Base-by-base conservation (phyloP, 2,888 invertebrate species). In the Amblyjoppa fuscipennis region DNA sequence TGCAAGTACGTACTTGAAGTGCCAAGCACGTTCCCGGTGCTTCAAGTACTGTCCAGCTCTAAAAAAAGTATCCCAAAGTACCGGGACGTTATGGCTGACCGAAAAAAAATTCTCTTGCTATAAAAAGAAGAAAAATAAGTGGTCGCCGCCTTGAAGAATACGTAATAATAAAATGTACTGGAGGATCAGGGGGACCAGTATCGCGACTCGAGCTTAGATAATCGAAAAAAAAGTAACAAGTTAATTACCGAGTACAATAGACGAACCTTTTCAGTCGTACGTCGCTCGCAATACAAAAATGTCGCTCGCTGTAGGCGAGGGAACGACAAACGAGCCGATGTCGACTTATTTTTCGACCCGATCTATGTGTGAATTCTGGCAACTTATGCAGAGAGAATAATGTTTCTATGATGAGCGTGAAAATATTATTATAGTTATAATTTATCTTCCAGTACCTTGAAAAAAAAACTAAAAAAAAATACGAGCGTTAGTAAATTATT, bases 111-210 rank as follows among this genome's bases (percentile, higher is more conserved):
- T 51, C 31, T 83, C 66, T 45, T 3, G 38, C 53, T 34, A 5
- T 25, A 70, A 61, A 20, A 69, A 49, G 49, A 53, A 0, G 59
- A 2, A 20, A 71, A 13, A n/a, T 59, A 83, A 25, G 34, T 41
- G 53, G 56, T 83, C 77, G 59, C 68, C 51, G 78, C 78, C 59
- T 74, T 69, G 83, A 45, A 41, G 53, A 56, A 70, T 69, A 49
- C 49, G 53, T 53, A 70, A 25, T 64, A 68, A 34, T 79, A 56
- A 59, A 49, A 75, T 76, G 75, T 69, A 71, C 61, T 68, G 56
- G 68, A 82, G 70, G 71, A 71, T 71, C 70, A 85, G 85, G 85
- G 85, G 85, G 85, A 85, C 85, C 85, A 85, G 85, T 76, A 70
- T 70, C 68, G 66, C 75, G 68, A 80, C 38, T 80, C 79, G 85